Conservation (phyloP, 2,113 vertebrate genomes). For the Tachycineta bicolor region DNA sequence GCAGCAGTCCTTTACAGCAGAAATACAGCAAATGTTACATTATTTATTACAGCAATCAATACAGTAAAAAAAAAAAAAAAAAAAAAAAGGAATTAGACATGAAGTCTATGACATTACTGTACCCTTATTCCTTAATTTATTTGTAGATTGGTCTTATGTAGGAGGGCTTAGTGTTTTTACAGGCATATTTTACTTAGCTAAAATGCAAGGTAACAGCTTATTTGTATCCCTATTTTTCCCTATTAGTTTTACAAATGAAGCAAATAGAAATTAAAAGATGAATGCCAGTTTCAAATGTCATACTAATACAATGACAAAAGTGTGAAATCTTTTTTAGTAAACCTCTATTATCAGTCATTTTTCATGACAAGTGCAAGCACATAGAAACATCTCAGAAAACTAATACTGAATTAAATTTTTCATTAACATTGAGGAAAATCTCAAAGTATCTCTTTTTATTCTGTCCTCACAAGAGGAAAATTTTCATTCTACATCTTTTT, state of each 20-base stretch:
- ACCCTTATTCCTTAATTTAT: slow-evolving; percentile 28
- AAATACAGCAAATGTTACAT: slow-evolving; percentile 12
- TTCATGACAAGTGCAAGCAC: not conserved
- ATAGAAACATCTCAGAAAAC: slow-evolving; percentile 5
- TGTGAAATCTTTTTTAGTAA: not conserved
- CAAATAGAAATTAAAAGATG: too few relatives aligned
- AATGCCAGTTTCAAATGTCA: not conserved
- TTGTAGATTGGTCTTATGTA: slow-evolving; percentile 32
- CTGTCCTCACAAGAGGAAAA: not conserved
- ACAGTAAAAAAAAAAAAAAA: not conserved
- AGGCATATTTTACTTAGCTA: slow-evolving; percentile 18
- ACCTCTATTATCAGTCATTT: not conserved
- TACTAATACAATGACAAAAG: not conserved
- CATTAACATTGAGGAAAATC: not conserved
- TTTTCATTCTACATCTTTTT: slow-evolving; percentile 8
- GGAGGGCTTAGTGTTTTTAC: not conserved
- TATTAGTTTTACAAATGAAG: too few relatives aligned
- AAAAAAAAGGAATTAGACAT: not conserved
- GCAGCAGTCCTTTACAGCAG: not conserved
- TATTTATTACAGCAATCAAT: slow-evolving; percentile 19
- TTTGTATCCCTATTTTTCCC: too few relatives aligned
- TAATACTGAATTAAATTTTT: slow-evolving; percentile 2
- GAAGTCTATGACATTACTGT: not conserved
- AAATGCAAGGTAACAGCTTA: not conserved
- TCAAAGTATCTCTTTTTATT: not conserved